phyloP scores from a whole-genome alignment of 2,113 vertebrate species.

The Acinonyx jubatus region DNA sequence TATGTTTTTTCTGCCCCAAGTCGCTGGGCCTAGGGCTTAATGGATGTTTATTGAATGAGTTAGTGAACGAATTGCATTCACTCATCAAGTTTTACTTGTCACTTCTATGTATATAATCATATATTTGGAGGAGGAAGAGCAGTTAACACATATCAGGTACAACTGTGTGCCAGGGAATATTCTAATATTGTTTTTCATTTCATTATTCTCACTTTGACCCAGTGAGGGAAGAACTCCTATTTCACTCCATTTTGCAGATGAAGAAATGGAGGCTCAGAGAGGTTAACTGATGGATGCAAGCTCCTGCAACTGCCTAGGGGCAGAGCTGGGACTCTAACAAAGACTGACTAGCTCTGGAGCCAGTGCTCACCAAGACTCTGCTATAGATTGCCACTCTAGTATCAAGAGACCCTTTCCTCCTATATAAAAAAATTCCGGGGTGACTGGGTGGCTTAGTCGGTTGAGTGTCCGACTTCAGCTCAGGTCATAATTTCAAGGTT shows the following conservation, averaged over 20 bases:
- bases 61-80: background rate
- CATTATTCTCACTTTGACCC: slow-evolving; percentile 1
- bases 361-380: background rate
- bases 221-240: background rate
- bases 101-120: background rate
- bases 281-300: background rate
- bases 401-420: background rate
- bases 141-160: background rate
- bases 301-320: background rate
- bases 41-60: background rate
- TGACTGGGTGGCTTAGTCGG: no score
- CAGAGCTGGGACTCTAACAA: background rate
- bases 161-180: background rate
- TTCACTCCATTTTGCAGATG: background rate
- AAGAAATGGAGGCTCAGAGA: background rate
- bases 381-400: background rate
- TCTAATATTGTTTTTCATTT: background rate
- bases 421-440: no score
- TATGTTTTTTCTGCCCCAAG: background rate
- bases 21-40: background rate
- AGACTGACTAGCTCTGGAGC: background rate
- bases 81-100: background rate
- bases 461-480: no score
- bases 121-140: background rate
- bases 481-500: no score